Base-by-base conservation (phyloP, 2,888 invertebrate species). In the Iselma pallidipennis region DNA sequence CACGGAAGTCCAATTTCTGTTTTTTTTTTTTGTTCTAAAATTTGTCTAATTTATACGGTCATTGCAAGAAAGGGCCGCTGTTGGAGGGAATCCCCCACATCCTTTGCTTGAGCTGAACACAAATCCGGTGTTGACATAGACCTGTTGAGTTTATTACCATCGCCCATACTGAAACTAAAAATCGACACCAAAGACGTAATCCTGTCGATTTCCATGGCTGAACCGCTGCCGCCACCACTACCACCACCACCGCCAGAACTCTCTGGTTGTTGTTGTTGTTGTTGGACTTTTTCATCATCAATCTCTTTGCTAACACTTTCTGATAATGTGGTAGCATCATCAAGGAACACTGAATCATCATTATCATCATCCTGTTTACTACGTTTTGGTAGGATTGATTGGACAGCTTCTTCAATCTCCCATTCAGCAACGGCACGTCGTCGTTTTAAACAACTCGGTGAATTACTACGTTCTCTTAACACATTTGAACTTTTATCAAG, bases 101-200 rank as follows among this genome's bases (percentile, higher is more conserved):
- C 83, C 74, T 85, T 85, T 45, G 84, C 85, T 73, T 85, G 84
- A 59, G 84, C 81, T 55, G 84, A 84, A 76, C 85, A 85, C 66
- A 85, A 72, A 73, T 85, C 85, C 48, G 85, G 84, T 42, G 84
- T 83, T 26, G 84, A 83, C 67, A 84, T 80, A 4, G 85, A 83
- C 69, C 84, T 76, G 66, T 81, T 82, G 66, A 81, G 74, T 69
- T 80, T 79, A 49, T 67, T 66, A 31, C 72, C 74, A 16, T 70
- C 74, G 26, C 74, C 71, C 76, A 81, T 82, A 55, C 84, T 84
- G 72, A 86, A 86, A 74, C 85, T 85, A 76, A 86, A 85, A 71
- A 85, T 85, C 53, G 86, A 85, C 66, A 86, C 86, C 65, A 86
- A 75, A 61, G 85, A 85, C 42, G 86, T 86, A 66, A 87, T 85